Conservation (phyloP, 92 coral and sea anemone genomes). For the Porites rus region DNA sequence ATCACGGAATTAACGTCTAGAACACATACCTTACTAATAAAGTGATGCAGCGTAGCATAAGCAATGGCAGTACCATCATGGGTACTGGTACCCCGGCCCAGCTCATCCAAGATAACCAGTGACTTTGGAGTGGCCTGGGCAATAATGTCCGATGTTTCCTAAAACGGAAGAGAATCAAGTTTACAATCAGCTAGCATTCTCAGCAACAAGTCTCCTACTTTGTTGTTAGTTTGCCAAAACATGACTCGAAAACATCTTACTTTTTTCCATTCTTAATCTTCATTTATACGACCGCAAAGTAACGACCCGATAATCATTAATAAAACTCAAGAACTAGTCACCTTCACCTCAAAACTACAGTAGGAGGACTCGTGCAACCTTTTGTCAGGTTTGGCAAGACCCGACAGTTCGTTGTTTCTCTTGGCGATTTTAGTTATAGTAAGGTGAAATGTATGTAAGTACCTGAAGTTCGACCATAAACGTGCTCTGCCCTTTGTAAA, state of each 20-base stretch:
- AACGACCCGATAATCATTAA: too few species aligned
- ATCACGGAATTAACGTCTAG: neutral
- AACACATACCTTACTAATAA: conserved; percentile 67
- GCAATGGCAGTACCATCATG: conserved; percentile 96
- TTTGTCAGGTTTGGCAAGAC: too few species aligned
- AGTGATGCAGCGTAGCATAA: conserved; percentile 80
- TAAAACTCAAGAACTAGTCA: too few species aligned
- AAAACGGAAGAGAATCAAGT: neutral
- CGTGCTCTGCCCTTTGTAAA: conserved; percentile 88
- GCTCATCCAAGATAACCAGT: conserved; percentile 89
- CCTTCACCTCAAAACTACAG: too few species aligned
- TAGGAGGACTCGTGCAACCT: too few species aligned
- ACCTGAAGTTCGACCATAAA: conserved; percentile 95
- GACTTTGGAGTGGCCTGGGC: conserved; percentile 89
- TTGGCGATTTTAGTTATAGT: too few species aligned
- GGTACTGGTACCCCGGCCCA: conserved; percentile 95
- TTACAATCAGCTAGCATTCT: neutral
- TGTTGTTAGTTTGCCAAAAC: too few species aligned
- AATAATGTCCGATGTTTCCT: conserved; percentile 90
- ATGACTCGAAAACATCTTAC: too few species aligned
- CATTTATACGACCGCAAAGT: too few species aligned
- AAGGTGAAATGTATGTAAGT: too few species aligned
- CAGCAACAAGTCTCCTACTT: neutral
- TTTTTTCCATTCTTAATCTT: too few species aligned
- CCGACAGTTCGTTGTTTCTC: too few species aligned